Evolutionary conservation across 2,888 invertebrate species (phyloP), one percentile per base, ranked within the genome.

Genomic region (Drosophila multiciliata): DNA sequence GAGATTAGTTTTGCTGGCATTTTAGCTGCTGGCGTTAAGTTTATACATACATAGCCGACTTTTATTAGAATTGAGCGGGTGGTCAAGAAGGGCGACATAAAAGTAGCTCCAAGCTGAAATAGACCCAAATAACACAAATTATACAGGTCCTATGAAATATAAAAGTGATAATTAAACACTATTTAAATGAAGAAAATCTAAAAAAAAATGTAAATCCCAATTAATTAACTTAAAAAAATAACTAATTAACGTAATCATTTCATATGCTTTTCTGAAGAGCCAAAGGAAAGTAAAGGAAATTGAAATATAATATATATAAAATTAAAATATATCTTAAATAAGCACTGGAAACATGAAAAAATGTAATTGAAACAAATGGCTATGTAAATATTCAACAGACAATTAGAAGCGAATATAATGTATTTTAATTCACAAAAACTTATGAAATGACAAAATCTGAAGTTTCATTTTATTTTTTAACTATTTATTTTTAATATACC

Each of bases 21-120:
- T 36, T 33, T 33, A 71, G 33, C 61, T 49, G 33, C 23, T 45
- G 20, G 36, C 49, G 9, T 52, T 36, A n/a, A 49, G 15, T 59
- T 52, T 29, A 38, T 68, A 68, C 59, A 68, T 70, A 71, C 50
- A 60, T 71, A 71, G 71, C 40, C 40, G 26, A 57, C 48, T 53
- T 45, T 71, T 26, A 20, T 45, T 38, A 67, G 60, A 71, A 42
- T 38, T 40, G 42, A 32, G 36, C 59, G 36, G 52, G 35, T 42
- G 32, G 33, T 58, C 42, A 52, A 70, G 35, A 69, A n/a, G 50
- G 58, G 23, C 15, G 59, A 50, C 71, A 68, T 68, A 50, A 58
- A 70, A 68, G 12, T 36, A 42, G 59, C 40, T 59, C 29, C 71
- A 58, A 33, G 42, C 15, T 50, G 48, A 49, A 67, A 57, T 15